Base-by-base conservation (phyloP, 2,797 vertebrate genomes). In the Salmo trutta region DNA sequence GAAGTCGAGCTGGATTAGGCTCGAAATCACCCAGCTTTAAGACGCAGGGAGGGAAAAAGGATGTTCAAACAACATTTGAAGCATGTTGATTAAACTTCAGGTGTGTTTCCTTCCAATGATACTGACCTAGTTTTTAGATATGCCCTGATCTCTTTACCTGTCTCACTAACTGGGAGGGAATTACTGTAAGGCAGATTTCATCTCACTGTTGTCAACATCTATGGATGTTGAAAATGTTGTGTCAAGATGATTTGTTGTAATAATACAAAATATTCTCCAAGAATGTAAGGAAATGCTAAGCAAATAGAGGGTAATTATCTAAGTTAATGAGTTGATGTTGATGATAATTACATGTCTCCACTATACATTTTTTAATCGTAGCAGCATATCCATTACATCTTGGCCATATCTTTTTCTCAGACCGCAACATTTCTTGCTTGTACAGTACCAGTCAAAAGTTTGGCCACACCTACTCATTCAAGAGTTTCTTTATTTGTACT, bases 1-100 rank as follows among this genome's bases (percentile, higher is more conserved):
- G 87, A 84, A 91, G 90, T 92, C 90, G 85, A 82, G 84, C 87
- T 84, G 88, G 83, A 92, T 93, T 91, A 91, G 79, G 77, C 83
- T 87, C 79, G 83, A 79, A 88, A 91, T 91, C 90, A 90, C 74
- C 33, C 82, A 81, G 83, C 68, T 29, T 77, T 67, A 79, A 78
- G 85, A 76, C 75, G 75, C 81, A 83, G 86, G 79, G 79, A 36
- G 68, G 83, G 77, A 84, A 33, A 76, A 74, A 74, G 75, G 76
- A 81, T 84, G 83, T 89, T 89, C 85, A 86, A 90, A 88, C 84
- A 84, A 82, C 69, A 83, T 84, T 89, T 82, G 87, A 84, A 88
- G 87, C 82, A 79, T 69, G 82, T 88, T 88, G 74, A 87, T 87
- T 88, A 74, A 88, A 86, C 80, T 87, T 47, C 77, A 82, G 82